Conservation (phyloP, 2,797 vertebrate genomes). For the Odontamblyopus lacepedii region DNA sequence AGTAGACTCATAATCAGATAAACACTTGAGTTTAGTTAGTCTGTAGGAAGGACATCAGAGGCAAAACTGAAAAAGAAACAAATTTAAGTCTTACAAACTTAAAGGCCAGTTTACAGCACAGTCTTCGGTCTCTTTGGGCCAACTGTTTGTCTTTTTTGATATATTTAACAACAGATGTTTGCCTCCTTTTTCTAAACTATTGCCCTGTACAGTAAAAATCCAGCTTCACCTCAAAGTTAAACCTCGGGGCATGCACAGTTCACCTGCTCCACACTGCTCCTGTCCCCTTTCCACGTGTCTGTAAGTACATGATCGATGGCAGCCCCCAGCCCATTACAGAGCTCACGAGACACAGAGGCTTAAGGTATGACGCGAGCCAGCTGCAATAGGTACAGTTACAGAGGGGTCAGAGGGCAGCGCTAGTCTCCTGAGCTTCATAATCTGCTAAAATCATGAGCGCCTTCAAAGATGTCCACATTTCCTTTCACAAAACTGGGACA, state of each 20-base stretch:
- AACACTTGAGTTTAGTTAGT: neutral
- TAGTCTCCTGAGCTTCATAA: conserved; percentile 32
- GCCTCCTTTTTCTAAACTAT: neutral
- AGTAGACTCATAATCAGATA: neutral
- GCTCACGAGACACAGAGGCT: conserved; percentile 33
- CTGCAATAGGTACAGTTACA: conserved; percentile 22
- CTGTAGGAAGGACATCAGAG: neutral
- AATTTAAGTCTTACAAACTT: neutral
- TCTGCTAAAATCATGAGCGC: conserved; percentile 44
- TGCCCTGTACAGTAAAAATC: neutral
- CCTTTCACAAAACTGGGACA: conserved; percentile 16
- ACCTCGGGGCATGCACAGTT: neutral
- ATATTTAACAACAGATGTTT: conserved; percentile 5
- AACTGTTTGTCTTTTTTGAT: neutral
- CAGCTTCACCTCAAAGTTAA: conserved; percentile 11
- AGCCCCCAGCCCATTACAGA: conserved; percentile 27
- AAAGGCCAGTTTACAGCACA: neutral
- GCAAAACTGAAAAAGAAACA: neutral
- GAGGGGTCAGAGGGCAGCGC: conserved; percentile 17
- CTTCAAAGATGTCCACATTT: conserved; percentile 35
- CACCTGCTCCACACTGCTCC: conserved; percentile 2
- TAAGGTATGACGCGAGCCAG: conserved; percentile 24
- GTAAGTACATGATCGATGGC: conserved; percentile 36
- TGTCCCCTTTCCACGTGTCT: conserved; percentile 19
- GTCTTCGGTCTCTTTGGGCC: neutral